Percentiles rank a stretch among this genome's conserved stretches.
Conservation (phyloP, 1,140 invertebrate species). For the Bombus confusus region DNA sequence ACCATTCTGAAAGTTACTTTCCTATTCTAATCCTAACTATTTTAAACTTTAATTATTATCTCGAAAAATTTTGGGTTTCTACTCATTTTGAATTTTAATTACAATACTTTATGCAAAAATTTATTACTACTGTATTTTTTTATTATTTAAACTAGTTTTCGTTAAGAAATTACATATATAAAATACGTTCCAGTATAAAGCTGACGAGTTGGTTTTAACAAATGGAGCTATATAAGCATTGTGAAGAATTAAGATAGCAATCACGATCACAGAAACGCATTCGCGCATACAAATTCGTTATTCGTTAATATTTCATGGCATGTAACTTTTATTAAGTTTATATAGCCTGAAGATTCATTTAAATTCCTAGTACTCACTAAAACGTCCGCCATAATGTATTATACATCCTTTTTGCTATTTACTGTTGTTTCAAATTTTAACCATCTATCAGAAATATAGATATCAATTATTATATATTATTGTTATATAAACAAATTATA, state of each 20-base stretch:
- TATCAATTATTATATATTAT: neutral
- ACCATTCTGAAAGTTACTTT: neutral
- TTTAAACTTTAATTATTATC: neutral
- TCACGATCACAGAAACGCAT: constrained; percentile 6
- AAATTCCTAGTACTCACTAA: constrained; percentile 11
- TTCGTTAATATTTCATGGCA: constrained; percentile 31
- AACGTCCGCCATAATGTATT: neutral
- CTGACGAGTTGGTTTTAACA: neutral
- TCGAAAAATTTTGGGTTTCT: too few relatives aligned
- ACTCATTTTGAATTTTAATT: neutral
- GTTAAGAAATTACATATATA: neutral
- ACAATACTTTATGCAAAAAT: neutral
- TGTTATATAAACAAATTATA: neutral
- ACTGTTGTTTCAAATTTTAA: neutral
- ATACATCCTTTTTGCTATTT: neutral
- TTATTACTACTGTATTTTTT: neutral
- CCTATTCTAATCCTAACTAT: neutral
- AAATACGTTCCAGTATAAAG: neutral
- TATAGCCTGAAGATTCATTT: constrained; percentile 24
- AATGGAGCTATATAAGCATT: neutral
- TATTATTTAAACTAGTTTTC: neutral
- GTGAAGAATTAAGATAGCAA: constrained; percentile 22
- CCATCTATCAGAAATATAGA: neutral
- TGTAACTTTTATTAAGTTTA: neutral
- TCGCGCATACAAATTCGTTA: constrained; percentile 35